Evolutionary conservation across 2,888 invertebrate species (phyloP), one percentile per base, ranked within the genome.

Genomic region (Buathra laborator): DNA sequence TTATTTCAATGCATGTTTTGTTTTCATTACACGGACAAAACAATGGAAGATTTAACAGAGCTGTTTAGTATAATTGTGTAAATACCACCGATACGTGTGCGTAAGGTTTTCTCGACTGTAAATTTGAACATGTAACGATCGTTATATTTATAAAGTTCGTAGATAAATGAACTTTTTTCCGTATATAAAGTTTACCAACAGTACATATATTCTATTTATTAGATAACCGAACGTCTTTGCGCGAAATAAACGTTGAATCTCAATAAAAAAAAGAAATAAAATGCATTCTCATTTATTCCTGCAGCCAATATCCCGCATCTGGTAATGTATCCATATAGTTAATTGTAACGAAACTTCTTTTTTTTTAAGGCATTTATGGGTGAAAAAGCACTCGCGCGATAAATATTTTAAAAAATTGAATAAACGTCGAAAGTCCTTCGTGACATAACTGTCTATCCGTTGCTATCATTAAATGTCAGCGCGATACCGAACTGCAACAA

Each of bases 121-220:
- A 82, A 85, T 56, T 84, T 78, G 53, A 62, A 84, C 78, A 79
- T 86, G 83, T 81, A 85, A 75, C 83, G 83, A 83, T 88, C 85
- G 84, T 81, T 88, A 87, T 86, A 84, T 83, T 84, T 84, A 82
- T 85, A 84, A 75, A 83, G 67, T 83, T 77, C 82, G 53, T 74
- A 74, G 75, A 77, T 68, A 68, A 83, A 68, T 62, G 29, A 83
- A 56, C 48, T 53, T 67, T 43, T 82, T 59, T 48, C 14, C 46
- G 71, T 53, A 6, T 82, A 70, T 56, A 81, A 83, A 51, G 46
- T 77, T 85, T 82, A 82, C 68, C 72, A 37, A 84, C 84, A 56
- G 46, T 81, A 53, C 56, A 67, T 67, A 71, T 77, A 82, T 78
- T 83, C 48, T 76, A 83, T 83, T 85, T 83, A 85, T 80, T 80